Percentiles rank a stretch among this genome's conserved stretches.
phyloP scores from a whole-genome alignment of 2,113 vertebrate species.

The Cynopterus brachyotis region DNA sequence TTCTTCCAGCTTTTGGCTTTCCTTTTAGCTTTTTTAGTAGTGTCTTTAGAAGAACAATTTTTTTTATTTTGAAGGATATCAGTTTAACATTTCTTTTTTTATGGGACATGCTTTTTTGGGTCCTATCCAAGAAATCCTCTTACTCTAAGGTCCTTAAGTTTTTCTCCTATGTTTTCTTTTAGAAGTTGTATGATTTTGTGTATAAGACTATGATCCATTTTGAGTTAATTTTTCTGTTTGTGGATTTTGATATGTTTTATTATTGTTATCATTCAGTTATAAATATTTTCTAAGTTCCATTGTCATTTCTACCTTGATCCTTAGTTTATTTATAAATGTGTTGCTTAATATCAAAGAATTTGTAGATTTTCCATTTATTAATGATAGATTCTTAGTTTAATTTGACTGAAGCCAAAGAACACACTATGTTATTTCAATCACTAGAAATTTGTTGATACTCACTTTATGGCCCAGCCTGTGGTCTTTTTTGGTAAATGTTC shows the following conservation, averaged over 20 bases:
- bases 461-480: neutral
- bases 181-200: neutral
- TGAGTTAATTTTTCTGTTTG: neutral
- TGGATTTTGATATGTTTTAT: neutral
- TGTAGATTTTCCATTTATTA: neutral
- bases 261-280: neutral
- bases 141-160: neutral
- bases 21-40: neutral
- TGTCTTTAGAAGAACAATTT: neutral
- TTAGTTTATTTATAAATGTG: neutral
- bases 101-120: neutral
- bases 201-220: neutral
- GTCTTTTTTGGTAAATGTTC: neutral
- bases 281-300: neutral
- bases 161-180: neutral
- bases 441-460: neutral
- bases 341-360: neutral
- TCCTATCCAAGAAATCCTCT: neutral
- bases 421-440: neutral
- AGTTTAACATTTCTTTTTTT: neutral
- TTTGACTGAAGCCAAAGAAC: neutral
- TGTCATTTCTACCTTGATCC: neutral
- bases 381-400: neutral
- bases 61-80: neutral
- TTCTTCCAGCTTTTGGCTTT: neutral